Base-by-base conservation (phyloP, 2,888 invertebrate genomes). In the Abrostola tripartita region DNA sequence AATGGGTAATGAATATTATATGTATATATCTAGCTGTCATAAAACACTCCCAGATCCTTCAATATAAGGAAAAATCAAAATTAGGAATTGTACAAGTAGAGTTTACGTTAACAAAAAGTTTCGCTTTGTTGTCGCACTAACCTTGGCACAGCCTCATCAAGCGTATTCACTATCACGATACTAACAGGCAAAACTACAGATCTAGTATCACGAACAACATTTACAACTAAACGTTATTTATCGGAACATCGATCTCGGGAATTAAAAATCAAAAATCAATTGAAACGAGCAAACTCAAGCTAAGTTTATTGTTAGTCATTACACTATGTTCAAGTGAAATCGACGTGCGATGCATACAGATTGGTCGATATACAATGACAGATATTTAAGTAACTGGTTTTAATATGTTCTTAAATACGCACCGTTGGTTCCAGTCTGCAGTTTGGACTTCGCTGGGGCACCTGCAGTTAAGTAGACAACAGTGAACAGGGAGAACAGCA, bases 351-450 rank as follows among this genome's bases (percentile, higher is more conserved):
- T 50, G 68, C 57, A 69, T 80, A 63, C 59, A 38, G 58, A 78
- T 72, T 37, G 35, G 7, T n/a, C n/a, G 0, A 0, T 50, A 58
- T 56, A 65, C 54, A 65, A 44, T 49, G 54, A 60, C 37, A 53
- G 57, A 52, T 61, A 59, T 61, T 40, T 55, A 57, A 59, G 54
- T 65, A 67, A 63, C 54, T 40, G 62, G 61, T 61, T 61, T 57
- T 6, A 57, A 61, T 68, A 65, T 49, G 5, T 51, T 36, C 47
- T 49, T 37, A 37, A 14, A 35, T 57, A 82, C 88, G 84, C 59
- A 92, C 92, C 91, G 70, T 79, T 81, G 51, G 70, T 78, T 40
- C 87, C 87, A 14, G 85, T 83, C 66, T 92, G 89, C 35, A 92
- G 82, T 44, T 85, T 85, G 11, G 87, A 85, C 63, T 72, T 80